Evolutionary conservation across 2,888 invertebrate genomes (phyloP).

Genomic region (Caenorhabditis afra): DNA sequence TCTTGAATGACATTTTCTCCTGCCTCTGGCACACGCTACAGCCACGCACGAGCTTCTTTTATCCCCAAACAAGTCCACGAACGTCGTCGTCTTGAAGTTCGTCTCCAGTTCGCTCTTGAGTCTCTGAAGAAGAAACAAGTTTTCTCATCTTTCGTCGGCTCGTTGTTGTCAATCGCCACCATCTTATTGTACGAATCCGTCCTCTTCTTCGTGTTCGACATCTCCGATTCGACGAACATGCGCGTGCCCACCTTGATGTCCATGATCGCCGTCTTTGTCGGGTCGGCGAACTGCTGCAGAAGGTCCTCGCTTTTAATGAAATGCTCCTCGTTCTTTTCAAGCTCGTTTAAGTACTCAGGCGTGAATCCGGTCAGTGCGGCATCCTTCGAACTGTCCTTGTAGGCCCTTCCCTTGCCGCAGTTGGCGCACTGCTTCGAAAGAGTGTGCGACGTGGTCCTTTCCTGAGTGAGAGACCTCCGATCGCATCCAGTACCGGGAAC

Average conservation of each 20-base stretch:
- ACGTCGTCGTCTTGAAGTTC: slow-evolving; percentile 86
- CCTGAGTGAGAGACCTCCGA: too few species aligned
- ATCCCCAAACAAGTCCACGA: slow-evolving; percentile 74
- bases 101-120: slow-evolving; percentile 82
- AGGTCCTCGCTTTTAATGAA: slow-evolving; percentile 97
- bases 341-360: slow-evolving; percentile 82
- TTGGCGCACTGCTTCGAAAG: slow-evolving; percentile 81
- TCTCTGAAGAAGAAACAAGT: slow-evolving; percentile 78
- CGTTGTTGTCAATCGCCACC: slow-evolving; percentile 91
- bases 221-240: slow-evolving; percentile 96
- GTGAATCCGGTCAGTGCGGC: slow-evolving; percentile 78
- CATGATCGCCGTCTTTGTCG: slow-evolving; percentile 94
- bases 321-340: slow-evolving; percentile 82
- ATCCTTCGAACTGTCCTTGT: slow-evolving; percentile 80
- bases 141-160: slow-evolving; percentile 91
- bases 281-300: slow-evolving; percentile 91
- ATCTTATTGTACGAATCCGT: slow-evolving; percentile 95
- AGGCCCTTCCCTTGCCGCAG: slow-evolving; percentile 82
- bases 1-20: too few species aligned
- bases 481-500: slow-evolving; percentile 77
- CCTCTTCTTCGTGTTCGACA: slow-evolving; percentile 89
- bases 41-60: slow-evolving; percentile 82
- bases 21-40: too few species aligned
- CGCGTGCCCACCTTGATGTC: slow-evolving; percentile 96
- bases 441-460: slow-evolving; percentile 79